Evolutionary conservation across 2,797 vertebrate species (phyloP).

Genomic region (Coluber constrictor): DNA sequence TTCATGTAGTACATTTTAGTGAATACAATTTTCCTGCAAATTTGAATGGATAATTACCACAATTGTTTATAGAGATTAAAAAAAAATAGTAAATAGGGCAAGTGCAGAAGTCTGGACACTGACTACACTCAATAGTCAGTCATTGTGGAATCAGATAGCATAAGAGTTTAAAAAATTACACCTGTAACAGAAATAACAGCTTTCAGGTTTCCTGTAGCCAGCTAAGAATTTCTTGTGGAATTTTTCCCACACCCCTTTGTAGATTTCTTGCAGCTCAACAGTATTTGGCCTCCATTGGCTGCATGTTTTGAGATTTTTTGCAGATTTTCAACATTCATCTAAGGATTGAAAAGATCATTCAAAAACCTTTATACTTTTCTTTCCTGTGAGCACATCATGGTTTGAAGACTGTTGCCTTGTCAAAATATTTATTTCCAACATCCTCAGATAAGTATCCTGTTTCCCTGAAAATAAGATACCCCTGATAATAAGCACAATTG

Average conservation of each 20-base stretch:
- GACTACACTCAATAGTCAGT: background rate
- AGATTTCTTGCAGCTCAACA: background rate
- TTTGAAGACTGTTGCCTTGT: background rate
- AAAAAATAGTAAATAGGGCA: background rate
- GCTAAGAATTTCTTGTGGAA: background rate
- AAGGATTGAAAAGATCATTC: background rate
- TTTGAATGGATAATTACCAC: background rate
- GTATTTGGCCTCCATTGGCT: background rate
- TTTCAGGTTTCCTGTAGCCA: background rate
- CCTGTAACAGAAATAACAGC: background rate
- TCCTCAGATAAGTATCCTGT: background rate
- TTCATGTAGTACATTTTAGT: background rate
- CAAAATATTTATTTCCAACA: background rate
- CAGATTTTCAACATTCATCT: background rate
- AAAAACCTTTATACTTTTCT: background rate
- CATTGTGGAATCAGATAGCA: background rate
- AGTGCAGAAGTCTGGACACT: background rate
- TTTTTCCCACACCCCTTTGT: background rate
- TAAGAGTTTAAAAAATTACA: background rate
- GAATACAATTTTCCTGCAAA: background rate
- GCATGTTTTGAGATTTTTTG: background rate
- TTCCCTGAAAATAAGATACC: too few relatives aligned
- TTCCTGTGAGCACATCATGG: background rate
- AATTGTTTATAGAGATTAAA: background rate
- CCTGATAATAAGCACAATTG: too few relatives aligned